Percentiles rank a stretch among this genome's conserved stretches.
Conservation (phyloP, 2,113 vertebrate species). For the Myiagra hebetior region DNA sequence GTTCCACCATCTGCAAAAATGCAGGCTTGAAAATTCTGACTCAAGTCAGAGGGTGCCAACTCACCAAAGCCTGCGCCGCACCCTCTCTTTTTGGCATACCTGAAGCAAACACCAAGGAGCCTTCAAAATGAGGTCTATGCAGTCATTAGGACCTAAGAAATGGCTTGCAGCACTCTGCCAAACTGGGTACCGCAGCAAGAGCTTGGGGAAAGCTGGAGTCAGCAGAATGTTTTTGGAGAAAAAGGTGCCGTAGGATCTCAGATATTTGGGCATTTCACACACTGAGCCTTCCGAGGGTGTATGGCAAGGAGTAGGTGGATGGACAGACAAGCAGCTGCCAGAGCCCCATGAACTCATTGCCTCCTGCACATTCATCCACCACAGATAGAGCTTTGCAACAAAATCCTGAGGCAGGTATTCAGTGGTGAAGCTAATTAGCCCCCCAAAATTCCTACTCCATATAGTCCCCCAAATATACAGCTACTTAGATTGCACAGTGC, state of each 20-base stretch:
- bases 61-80: neutral
- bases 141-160: slow-evolving; percentile 23
- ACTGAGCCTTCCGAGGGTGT: fast-evolving
- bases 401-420: neutral
- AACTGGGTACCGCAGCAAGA: neutral
- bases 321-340: neutral
- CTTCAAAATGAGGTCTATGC: slow-evolving; percentile 33
- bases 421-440: neutral
- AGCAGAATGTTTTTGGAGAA: neutral
- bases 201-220: neutral
- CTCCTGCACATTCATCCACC: neutral
- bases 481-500: neutral
- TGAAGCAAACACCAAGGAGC: neutral
- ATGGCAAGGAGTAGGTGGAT: neutral
- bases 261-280: neutral
- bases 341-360: neutral
- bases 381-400: neutral
- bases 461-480: neutral
- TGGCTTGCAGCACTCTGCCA: neutral
- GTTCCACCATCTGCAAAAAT: slow-evolving; percentile 8
- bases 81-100: slow-evolving; percentile 40
- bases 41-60: slow-evolving; percentile 36
- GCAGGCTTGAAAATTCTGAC: slow-evolving; percentile 39
- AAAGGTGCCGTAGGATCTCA: neutral
- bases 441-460: neutral